phyloP scores from a whole-genome alignment of 2,888 invertebrate genomes.

The Keiferia lycopersicella region DNA sequence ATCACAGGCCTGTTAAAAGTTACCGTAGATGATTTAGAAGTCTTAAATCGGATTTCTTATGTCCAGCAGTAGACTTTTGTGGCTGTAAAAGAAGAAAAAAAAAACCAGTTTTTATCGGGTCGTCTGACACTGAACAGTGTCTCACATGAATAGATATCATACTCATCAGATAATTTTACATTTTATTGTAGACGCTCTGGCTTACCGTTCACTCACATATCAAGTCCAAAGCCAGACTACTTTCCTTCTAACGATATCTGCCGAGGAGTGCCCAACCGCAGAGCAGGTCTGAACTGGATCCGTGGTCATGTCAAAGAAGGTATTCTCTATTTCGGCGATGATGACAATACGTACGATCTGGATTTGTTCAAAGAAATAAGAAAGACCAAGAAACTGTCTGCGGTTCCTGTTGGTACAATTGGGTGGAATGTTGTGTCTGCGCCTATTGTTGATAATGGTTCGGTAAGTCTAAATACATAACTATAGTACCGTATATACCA shows the following conservation, averaged over 20 bases:
- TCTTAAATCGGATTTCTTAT: too few species aligned
- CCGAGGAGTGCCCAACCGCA: conserved; percentile 86
- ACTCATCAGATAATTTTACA: not conserved
- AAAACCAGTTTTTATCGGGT: too few species aligned
- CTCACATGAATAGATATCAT: not conserved
- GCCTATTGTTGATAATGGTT: conserved; percentile 83
- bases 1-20: too few species aligned
- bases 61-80: too few species aligned
- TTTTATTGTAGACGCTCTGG: conserved; percentile 67
- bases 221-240: conserved; percentile 83
- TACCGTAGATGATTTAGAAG: too few species aligned
- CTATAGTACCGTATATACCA: too few species aligned
- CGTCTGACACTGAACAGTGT: too few species aligned
- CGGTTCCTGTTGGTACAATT: conserved; percentile 92
- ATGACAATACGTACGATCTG: conserved; percentile 88
- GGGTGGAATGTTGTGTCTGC: conserved; percentile 85
- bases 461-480: conserved; percentile 46
- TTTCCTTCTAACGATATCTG: conserved; percentile 61
- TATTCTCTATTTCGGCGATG: conserved; percentile 88
- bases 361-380: conserved; percentile 87
- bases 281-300: conserved; percentile 84
- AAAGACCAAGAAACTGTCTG: conserved; percentile 85
- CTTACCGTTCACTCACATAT: conserved; percentile 82
- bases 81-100: too few species aligned
- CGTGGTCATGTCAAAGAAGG: conserved; percentile 69